Base-by-base conservation (phyloP, 1,140 invertebrate species). In the Cydia amplana region DNA sequence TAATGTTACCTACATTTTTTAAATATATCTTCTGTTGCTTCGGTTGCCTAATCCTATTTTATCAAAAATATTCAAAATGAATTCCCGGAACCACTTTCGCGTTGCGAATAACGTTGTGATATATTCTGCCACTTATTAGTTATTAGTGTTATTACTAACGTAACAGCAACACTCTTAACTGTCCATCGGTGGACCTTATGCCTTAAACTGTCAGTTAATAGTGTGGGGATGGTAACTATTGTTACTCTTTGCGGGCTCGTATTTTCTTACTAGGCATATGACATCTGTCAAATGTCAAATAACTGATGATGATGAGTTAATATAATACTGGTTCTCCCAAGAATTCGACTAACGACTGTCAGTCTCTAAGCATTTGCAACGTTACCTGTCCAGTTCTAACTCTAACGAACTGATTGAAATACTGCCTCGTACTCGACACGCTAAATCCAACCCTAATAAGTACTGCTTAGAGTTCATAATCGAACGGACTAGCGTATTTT, bases 321-420 rank as follows among this genome's bases (percentile, higher is more conserved):
- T 3, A 1, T 25, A 25, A 28, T 28, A 46, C 12, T 49, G 14
- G 46, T 16, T 14, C 16, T 3, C 36, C 4, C 16, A 49, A 14
- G 46, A 14, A 49, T 49, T 16, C 46, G 46, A 16, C 16, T 49
- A n/a, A n/a, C n/a, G n/a, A n/a, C 36, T 40, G 36, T 10, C 32
- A 36, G 32, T 1, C 16, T 1, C 43, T 46, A 46, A 16, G 43
- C 43, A 14, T 14, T 46, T 49, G 46, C 4, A 49, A 49, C 16
- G 4, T 40, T 36, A 36, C 36, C 36, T 40, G 1, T 0, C 16
- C 51, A 18, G 51, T 55, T 83, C 83, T 86, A 86, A 88, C 83
- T 83, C 83, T 86, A 86, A 88, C 83, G 84, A 88, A 85, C 84
- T 82, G 86, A 88, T 88, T 87, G 86, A 85, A 90, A 86, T 87